Evolutionary conservation across 2,888 invertebrate species (phyloP).

Genomic region (Iselma pallidipennis): DNA sequence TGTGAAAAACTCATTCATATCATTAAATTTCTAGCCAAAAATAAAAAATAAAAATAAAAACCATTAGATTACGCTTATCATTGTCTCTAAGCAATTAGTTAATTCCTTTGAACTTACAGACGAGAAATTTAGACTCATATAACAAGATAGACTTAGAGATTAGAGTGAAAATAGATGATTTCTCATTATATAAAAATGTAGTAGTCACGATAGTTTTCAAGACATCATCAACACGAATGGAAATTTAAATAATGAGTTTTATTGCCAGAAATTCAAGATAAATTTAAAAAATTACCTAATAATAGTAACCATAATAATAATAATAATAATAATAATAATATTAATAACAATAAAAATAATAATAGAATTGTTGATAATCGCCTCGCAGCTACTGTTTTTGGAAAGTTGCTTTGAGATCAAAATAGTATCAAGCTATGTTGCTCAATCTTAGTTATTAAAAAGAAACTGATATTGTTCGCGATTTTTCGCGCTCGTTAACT

Average conservation of each 20-base stretch:
- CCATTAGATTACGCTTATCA: not conserved
- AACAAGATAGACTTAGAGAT: not conserved
- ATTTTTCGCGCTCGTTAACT: not conserved
- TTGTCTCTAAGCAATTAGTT: not conserved
- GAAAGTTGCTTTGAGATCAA: not conserved
- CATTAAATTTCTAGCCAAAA: not conserved
- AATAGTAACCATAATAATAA: not conserved
- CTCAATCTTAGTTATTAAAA: not conserved
- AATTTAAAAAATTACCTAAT: not conserved
- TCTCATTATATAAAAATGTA: not conserved
- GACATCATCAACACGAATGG: not conserved
- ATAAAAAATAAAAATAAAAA: not conserved
- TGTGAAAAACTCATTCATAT: not conserved
- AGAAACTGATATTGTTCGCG: not conserved
- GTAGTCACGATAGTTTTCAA: not conserved
- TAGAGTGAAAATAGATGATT: not conserved
- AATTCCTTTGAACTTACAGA: not conserved
- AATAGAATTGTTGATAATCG: conserved; percentile 1
- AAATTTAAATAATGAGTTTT: not conserved
- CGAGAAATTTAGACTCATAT: not conserved
- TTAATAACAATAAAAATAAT: not conserved
- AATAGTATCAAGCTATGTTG: conserved; percentile 2
- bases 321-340: not conserved
- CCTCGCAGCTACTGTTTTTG: not conserved
- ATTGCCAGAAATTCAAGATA: too few species aligned